Percentiles rank a stretch among this genome's conserved stretches.
These are phyloP conservation scores for Theropithecus gelada DNA, from an alignment of 2,113 vertebrate species.

Conservation along the genomic window DNA sequence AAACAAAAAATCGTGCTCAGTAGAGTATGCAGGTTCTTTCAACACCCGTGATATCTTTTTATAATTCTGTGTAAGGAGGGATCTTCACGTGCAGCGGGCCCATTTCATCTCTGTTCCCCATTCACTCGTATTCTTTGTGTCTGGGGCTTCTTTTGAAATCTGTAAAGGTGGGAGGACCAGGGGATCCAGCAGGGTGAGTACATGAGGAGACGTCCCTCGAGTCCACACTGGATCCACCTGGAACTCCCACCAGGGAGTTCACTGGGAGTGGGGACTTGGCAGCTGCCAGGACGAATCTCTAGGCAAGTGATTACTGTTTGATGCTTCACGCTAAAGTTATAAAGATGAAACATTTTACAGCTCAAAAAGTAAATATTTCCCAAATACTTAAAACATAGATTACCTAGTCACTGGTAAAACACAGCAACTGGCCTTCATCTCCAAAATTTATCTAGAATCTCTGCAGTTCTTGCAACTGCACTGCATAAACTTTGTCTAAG, in stretches of 20 bases:
- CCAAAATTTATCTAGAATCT: background rate
- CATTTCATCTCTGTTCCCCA: fast-evolving
- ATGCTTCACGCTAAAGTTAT: background rate
- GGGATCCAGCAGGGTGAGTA: background rate
- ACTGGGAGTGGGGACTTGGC: background rate
- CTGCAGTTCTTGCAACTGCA: background rate
- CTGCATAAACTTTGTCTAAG: background rate
- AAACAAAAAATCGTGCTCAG: background rate
- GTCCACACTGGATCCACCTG: background rate
- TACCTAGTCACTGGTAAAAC: background rate
- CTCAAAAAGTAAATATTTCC: background rate
- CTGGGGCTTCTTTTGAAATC: background rate
- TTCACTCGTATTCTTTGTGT: background rate
- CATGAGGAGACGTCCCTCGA: background rate
- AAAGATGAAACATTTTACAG: background rate
- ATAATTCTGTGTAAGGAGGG: background rate
- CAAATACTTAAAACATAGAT: background rate
- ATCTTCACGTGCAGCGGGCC: background rate
- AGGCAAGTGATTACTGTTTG: background rate
- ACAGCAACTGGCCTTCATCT: background rate
- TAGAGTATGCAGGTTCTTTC: background rate
- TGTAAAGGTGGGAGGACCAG: background rate
- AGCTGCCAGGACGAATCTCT: background rate
- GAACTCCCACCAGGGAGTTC: background rate
- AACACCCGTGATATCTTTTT: background rate